Conservation (phyloP, 2,113 vertebrate genomes). For the Phaethornis superciliosus region DNA sequence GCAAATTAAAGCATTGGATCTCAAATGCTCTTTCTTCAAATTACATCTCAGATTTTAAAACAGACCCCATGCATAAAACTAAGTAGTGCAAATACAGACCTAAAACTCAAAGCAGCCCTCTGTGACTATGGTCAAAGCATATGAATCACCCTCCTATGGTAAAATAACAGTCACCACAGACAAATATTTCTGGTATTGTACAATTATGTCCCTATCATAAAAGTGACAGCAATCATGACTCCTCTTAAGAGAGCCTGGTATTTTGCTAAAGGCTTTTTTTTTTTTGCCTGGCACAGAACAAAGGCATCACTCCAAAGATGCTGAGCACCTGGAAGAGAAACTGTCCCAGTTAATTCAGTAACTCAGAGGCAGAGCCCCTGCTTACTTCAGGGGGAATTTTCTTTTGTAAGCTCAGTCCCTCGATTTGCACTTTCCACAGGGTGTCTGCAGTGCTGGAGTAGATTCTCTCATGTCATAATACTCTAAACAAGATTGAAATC, state of each 20-base stretch:
- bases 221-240: neutral
- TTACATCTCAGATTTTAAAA: constrained; percentile 28
- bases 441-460: neutral
- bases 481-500: neutral
- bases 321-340: neutral
- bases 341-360: neutral
- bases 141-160: neutral
- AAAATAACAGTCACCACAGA: neutral
- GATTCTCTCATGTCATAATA: neutral
- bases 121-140: neutral
- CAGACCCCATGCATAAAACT: neutral
- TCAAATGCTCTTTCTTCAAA: constrained; percentile 61
- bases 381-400: neutral
- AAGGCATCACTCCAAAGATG: neutral
- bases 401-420: neutral
- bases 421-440: neutral
- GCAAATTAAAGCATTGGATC: neutral
- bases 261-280: neutral
- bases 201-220: neutral
- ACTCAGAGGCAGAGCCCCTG: neutral
- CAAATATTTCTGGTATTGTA: neutral
- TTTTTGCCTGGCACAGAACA: neutral
- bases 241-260: neutral
- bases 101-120: neutral
- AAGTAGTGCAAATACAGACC: neutral